Base-by-base conservation (phyloP, 64 coral and sea anemone species). In the Porites australiensis region DNA sequence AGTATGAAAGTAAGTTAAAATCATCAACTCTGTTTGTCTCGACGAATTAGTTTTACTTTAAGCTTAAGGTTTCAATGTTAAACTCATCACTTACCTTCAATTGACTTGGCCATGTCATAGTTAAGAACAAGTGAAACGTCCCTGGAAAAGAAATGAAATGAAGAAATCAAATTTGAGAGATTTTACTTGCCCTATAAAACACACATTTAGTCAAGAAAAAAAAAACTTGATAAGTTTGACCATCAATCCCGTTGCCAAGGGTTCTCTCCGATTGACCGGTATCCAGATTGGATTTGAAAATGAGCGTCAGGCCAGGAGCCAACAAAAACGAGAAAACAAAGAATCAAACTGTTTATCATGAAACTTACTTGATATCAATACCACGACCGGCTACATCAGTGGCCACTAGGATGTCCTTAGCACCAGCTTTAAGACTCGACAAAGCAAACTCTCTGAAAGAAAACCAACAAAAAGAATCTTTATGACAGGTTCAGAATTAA, bases 51-150 rank as follows among this genome's bases (percentile, higher is more conserved):
- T 37, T 37, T 37, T 37, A 37, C 27, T 37, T 22, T 4, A 57
- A 57, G 54, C 7, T 57, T 9, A 55, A 57, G 54, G 54, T 57
- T 57, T 57, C 7, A 18, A 62, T 64, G 22, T 60, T 15, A 12
- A 70, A 9, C 18, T 8, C 5, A 21, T 5, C 47, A 87, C 83
- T 64, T 60, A 99, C 98, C 98, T 94, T 99, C 98, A 48, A 99
- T 96, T 22, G 98, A 84, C 86, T 99, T 99, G 19, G 98, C 98
- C 98, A 99, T 99, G 79, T 99, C 98, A 80, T 99, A 99, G 87
- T 99, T 99, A 64, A 99, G 87, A 44, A 99, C 98, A 77, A 96
- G 89, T 0, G 98, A 96, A 0, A 99, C 98, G 83, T 99, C 98
- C 94, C 98, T 99, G 69, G 73, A 8, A 70, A 93, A 65, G 76